These are phyloP conservation scores for Coregonus ussuriensis DNA, from an alignment of 2,797 vertebrate genomes.

Conservation along the genomic window DNA sequence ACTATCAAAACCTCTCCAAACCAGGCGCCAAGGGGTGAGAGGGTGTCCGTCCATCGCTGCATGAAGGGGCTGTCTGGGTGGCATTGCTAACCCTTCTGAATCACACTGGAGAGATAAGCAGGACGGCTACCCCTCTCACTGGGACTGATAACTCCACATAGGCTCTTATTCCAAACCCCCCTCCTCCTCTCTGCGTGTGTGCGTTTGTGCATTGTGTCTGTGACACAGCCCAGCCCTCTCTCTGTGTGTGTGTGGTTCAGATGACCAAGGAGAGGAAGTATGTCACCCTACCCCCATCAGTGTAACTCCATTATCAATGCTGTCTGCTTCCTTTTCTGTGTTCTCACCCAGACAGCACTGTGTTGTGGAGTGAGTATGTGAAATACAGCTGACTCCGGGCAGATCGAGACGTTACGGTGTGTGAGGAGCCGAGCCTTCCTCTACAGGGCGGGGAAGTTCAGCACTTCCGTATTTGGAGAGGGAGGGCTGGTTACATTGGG, in stretches of 20 bases:
- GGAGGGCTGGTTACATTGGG: conserved; percentile 70
- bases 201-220: neutral
- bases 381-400: neutral
- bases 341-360: neutral
- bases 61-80: neutral
- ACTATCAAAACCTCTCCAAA: neutral
- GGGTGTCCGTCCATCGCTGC: neutral
- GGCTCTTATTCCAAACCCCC: neutral
- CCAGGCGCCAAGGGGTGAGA: neutral
- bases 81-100: neutral
- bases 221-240: neutral
- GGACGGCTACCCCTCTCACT: neutral
- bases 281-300: neutral
- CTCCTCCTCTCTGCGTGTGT: neutral
- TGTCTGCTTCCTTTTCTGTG: neutral
- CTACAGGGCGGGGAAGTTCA: conserved; percentile 65
- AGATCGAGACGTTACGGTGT: neutral
- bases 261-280: neutral
- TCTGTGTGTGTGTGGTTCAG: neutral
- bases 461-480: conserved; percentile 75
- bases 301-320: neutral
- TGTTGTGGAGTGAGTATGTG: neutral
- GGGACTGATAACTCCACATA: neutral
- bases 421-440: conserved; percentile 47
- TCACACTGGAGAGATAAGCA: conserved; percentile 18